These are phyloP conservation scores for Eira barbara DNA, from an alignment of 2,113 vertebrate genomes.

Conservation along the genomic window DNA sequence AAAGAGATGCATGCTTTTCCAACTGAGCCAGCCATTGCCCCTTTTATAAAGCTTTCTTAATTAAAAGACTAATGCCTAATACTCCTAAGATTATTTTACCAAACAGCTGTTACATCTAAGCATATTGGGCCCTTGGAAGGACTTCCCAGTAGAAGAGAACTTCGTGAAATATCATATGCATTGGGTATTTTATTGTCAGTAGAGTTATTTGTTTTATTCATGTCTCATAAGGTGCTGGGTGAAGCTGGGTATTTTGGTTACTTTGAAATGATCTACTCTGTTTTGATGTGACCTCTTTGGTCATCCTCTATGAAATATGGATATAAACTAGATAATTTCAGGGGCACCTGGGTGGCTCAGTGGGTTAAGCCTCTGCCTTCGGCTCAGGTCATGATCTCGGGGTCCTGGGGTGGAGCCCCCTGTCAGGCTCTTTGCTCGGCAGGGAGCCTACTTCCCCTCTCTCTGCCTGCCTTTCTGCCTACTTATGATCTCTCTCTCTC, in stretches of 20 bases:
- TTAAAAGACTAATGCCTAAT: background rate
- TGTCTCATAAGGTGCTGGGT: background rate
- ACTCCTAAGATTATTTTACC: background rate
- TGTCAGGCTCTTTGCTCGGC: too few species aligned
- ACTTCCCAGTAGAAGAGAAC: background rate
- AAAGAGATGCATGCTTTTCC: background rate
- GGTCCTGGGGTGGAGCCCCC: too few species aligned
- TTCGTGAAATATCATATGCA: background rate
- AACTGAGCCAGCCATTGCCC: background rate
- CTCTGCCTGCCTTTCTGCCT: too few species aligned
- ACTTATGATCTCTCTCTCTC: too few species aligned
- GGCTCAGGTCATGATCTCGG: too few species aligned
- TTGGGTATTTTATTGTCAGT: background rate
- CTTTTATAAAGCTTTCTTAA: background rate
- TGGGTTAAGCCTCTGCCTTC: too few species aligned
- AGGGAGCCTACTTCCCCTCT: too few species aligned
- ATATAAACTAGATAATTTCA: background rate
- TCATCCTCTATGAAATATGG: background rate
- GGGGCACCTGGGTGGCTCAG: too few species aligned
- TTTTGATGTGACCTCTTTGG: background rate
- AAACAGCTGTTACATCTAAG: background rate
- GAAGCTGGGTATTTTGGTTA: background rate
- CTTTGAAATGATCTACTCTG: background rate
- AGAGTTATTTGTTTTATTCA: background rate
- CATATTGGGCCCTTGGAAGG: background rate